Evolutionary conservation across 1,140 invertebrate genomes (phyloP).

Genomic region (Drosophila repletoides): DNA sequence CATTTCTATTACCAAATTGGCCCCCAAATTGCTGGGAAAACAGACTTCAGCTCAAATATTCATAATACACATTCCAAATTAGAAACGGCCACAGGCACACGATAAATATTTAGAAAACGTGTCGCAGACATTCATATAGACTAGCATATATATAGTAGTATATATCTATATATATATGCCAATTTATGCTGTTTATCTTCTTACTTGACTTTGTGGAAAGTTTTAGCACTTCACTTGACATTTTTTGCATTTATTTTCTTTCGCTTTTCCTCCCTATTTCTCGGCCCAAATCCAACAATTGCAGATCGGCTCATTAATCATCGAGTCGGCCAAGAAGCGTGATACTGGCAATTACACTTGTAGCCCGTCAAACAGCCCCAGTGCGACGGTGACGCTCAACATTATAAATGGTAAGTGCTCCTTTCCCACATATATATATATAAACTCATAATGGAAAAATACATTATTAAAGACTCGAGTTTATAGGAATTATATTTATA

Average conservation of each 20-base stretch:
- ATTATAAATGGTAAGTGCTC: slow-evolving; percentile 81
- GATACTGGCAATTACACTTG: slow-evolving; percentile 82
- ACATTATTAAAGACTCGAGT: too few relatives aligned
- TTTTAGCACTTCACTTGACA: slow-evolving; percentile 2
- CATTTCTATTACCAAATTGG: slow-evolving; percentile 54
- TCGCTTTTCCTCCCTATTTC: slow-evolving; percentile 19
- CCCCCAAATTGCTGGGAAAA: slow-evolving; percentile 1
- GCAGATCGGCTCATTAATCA: slow-evolving; percentile 82
- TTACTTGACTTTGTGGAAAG: neutral
- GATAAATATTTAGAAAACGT: slow-evolving; percentile 65
- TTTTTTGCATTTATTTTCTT: neutral
- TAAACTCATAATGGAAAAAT: neutral
- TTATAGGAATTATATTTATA: too few relatives aligned
- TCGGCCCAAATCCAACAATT: slow-evolving; percentile 13
- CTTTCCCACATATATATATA: slow-evolving; percentile 1
- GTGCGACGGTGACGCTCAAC: slow-evolving; percentile 81
- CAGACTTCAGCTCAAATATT: slow-evolving; percentile 1
- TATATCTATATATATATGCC: too few relatives aligned
- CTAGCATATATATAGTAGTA: too few relatives aligned
- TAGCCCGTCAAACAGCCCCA: slow-evolving; percentile 82
- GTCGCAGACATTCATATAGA: slow-evolving; percentile 14
- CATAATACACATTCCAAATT: slow-evolving; percentile 19
- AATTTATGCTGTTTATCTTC: slow-evolving; percentile 36
- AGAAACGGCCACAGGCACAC: slow-evolving; percentile 24
- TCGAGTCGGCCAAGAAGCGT: slow-evolving; percentile 82